Evolutionary conservation across 1,140 invertebrate species (phyloP).

Genomic region (Archivesica marissinica): DNA sequence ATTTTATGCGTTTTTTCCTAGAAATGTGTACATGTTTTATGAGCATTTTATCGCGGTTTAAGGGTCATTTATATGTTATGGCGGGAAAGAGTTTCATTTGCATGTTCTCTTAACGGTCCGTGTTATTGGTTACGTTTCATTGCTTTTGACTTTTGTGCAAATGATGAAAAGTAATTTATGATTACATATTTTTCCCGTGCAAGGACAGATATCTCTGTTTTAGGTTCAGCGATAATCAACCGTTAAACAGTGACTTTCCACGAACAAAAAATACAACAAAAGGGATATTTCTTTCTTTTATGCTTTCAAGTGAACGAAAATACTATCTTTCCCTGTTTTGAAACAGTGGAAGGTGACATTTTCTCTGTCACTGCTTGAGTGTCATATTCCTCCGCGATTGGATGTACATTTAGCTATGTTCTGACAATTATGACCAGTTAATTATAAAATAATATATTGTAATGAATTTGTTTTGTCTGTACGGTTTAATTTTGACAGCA

Average conservation of each 20-base stretch:
- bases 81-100: background rate
- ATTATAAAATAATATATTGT: too few relatives aligned
- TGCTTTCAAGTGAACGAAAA: too few relatives aligned
- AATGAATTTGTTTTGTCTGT: too few relatives aligned
- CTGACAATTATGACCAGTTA: too few relatives aligned
- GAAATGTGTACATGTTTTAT: constrained; percentile 1
- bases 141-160: constrained; percentile 6
- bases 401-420: too few relatives aligned
- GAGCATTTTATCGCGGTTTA: background rate
- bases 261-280: background rate
- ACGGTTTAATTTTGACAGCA: too few relatives aligned
- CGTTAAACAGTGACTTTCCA: background rate
- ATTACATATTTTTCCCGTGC: background rate
- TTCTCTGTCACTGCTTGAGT: too few relatives aligned
- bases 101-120: constrained; percentile 31
- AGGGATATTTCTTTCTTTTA: too few relatives aligned
- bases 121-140: constrained; percentile 31
- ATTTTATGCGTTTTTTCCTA: background rate
- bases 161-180: too few relatives aligned
- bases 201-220: background rate
- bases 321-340: too few relatives aligned
- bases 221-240: background rate
- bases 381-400: too few relatives aligned
- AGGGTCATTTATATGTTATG: constrained; percentile 37
- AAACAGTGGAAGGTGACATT: too few relatives aligned